Base-by-base conservation (phyloP, 2,888 invertebrate genomes). In the Tiphia femorata region DNA sequence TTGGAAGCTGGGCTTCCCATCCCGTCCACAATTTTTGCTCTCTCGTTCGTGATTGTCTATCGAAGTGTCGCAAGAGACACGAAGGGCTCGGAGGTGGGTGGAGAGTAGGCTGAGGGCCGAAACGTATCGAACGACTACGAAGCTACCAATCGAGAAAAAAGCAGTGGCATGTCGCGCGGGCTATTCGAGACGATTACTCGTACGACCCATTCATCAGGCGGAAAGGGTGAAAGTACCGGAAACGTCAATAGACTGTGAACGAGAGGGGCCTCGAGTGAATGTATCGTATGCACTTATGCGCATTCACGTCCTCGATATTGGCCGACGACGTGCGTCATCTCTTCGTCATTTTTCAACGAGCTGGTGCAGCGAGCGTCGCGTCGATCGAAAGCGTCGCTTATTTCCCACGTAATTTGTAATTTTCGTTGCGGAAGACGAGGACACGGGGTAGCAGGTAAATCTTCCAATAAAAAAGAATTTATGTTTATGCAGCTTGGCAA, bases 121-220 rank as follows among this genome's bases (percentile, higher is more conserved):
- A 64, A 64, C 43, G 56, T 50, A 49, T 41, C 44, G 48, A n/a
- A n/a, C n/a, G n/a, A n/a, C n/a, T n/a, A 46, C 62, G 43, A 58
- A 66, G 66, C 61, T 61, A 65, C 64, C 68, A 64, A 73, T 72
- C 57, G 70, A 46, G 37, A 56, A 53, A 64, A 62, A 61, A 55
- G 62, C 58, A 58, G 61, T 40, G 35, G 23, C 57, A 51, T 51
- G 53, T 54, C 21, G 59, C 62, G 43, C 53, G 47, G 44, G 50
- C 62, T 57, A 67, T 72, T 72, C 61, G 56, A 55, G 51, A 49
- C 73, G 73, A 76, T 78, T 75, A 75, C 70, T 66, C 52, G 29
- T 17, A 57, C 57, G 59, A 58, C 60, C 50, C 66, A 74, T 75
- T 75, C 70, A 67, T 73, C 69, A 59, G 56, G 42, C 61, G 44